A percentile compares a stretch with the other conserved stretches of the same genome.
Evolutionary conservation across 2,113 vertebrate genomes (phyloP).

Genomic region (Pachyramphus minor): DNA sequence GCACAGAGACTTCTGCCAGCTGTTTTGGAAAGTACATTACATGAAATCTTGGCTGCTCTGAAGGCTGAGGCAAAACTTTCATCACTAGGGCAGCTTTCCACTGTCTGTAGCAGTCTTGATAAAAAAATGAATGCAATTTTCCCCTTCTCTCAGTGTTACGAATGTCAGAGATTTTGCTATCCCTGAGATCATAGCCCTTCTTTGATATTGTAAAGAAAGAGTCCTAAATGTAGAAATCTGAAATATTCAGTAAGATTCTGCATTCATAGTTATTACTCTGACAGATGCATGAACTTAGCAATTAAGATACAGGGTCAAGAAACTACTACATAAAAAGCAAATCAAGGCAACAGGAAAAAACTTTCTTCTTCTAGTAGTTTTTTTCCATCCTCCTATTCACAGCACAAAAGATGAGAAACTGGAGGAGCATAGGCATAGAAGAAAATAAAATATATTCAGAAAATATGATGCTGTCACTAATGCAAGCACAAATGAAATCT

Average conservation of each 20-base stretch:
- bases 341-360: not conserved
- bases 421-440: not conserved
- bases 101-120: not conserved
- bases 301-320: not conserved
- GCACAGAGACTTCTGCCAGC: not conserved
- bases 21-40: not conserved
- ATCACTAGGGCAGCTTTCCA: not conserved
- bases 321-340: not conserved
- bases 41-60: not conserved
- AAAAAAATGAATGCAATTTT: not conserved
- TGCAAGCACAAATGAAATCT: not conserved
- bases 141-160: not conserved
- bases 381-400: not conserved
- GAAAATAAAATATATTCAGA: not conserved
- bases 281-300: not conserved
- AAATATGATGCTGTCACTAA: not conserved
- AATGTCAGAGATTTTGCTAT: not conserved
- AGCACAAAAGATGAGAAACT: not conserved
- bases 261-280: not conserved
- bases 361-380: not conserved
- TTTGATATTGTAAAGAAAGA: not conserved
- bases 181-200: not conserved
- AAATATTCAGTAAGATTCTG: not conserved
- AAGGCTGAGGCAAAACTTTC: not conserved
- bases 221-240: not conserved